Conservation (phyloP, 2,797 vertebrate species). For the Enteromius fasciolatus region DNA sequence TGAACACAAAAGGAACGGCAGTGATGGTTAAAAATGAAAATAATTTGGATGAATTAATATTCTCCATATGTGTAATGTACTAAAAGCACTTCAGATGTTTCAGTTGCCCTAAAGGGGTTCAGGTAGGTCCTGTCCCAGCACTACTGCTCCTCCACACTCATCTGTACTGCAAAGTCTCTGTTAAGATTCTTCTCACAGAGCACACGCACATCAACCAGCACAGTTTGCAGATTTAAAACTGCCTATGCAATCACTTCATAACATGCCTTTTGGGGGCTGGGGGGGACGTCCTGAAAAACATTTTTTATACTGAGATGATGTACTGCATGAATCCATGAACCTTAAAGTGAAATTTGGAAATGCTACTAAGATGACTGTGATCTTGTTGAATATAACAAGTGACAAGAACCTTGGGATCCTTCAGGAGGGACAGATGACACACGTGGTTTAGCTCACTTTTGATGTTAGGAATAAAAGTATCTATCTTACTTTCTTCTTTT, state of each 20-base stretch:
- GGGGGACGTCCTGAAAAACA: constrained; percentile 56
- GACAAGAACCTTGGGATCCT: neutral
- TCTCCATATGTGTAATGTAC: constrained; percentile 16
- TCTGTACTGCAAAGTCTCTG: constrained; percentile 61
- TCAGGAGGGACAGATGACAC: neutral
- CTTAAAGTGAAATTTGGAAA: neutral
- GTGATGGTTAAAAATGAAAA: constrained; percentile 29
- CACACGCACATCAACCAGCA: constrained; percentile 4
- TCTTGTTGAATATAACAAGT: neutral
- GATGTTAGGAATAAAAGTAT: neutral
- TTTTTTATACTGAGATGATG: constrained; percentile 43
- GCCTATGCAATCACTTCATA: constrained; percentile 65
- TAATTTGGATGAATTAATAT: constrained; percentile 23
- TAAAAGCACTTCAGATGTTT: constrained; percentile 52
- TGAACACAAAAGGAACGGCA: constrained; percentile 18
- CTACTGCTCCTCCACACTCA: constrained; percentile 51
- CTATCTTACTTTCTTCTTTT: neutral
- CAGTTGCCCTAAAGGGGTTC: constrained; percentile 31
- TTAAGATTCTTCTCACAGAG: constrained; percentile 61
- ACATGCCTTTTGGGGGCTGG: constrained; percentile 50
- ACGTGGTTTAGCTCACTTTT: neutral
- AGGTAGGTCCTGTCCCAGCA: constrained; percentile 43
- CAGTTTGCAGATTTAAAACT: constrained; percentile 65
- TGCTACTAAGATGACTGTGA: neutral
- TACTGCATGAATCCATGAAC: neutral